Evolutionary conservation across 1,140 invertebrate genomes (phyloP).

Genomic region (Papilio dardanus): DNA sequence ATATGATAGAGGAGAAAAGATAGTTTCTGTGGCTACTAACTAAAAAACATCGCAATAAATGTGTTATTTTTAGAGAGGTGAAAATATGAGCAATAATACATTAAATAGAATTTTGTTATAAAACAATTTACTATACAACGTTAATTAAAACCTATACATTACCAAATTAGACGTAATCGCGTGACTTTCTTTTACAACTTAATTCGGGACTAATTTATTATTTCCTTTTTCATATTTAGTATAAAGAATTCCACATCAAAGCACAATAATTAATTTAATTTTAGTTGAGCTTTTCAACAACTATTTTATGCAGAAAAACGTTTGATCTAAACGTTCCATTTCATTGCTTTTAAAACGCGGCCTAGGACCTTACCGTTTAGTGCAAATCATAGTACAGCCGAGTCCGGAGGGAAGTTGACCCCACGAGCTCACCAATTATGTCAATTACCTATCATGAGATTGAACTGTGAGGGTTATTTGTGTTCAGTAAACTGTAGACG

Average conservation of each 20-base stretch:
- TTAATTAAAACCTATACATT: too few species aligned
- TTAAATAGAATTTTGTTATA: too few species aligned
- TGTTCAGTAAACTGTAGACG: conserved; percentile 12
- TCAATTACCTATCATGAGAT: conserved; percentile 3
- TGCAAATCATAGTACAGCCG: conserved; percentile 5
- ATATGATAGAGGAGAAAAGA: too few species aligned
- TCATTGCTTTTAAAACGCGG: neutral
- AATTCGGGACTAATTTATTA: neutral
- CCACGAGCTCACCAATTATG: neutral
- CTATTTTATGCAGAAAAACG: neutral
- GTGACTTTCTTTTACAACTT: conserved; percentile 27
- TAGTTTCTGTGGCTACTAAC: too few species aligned
- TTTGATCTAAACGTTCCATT: neutral
- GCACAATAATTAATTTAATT: neutral
- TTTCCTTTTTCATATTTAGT: neutral
- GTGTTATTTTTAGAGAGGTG: too few species aligned
- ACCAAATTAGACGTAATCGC: conserved; percentile 12
- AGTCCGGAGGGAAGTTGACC: conserved; percentile 20
- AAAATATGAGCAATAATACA: too few species aligned
- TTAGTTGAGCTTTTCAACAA: neutral
- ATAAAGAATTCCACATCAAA: neutral
- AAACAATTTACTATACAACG: too few species aligned
- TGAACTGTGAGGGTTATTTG: conserved; percentile 4
- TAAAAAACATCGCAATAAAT: too few species aligned
- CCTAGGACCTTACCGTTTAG: neutral